Conservation (phyloP, 2,113 vertebrate species). For the Callospermophilus lateralis region DNA sequence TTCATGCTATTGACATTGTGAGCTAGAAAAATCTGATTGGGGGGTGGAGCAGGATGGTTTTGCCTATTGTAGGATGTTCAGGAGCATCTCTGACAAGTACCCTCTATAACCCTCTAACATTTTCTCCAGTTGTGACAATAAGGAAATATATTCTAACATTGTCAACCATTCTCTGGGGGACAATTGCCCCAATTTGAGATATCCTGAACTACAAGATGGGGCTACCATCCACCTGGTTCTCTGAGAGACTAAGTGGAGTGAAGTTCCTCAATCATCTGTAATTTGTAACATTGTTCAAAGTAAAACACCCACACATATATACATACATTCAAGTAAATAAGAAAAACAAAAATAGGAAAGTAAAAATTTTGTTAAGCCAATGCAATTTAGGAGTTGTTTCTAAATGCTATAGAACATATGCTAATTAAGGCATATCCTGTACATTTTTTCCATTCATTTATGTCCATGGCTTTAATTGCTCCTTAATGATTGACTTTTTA, state of each 20-base stretch:
- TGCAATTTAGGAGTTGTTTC: neutral
- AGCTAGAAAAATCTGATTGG: neutral
- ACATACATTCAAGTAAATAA: neutral
- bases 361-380: neutral
- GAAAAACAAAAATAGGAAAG: neutral
- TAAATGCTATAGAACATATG: fast-evolving
- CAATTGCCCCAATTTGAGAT: neutral
- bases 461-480: neutral
- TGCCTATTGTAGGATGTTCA: neutral
- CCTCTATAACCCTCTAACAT: neutral
- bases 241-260: neutral
- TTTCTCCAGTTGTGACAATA: neutral
- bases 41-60: neutral
- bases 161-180: neutral
- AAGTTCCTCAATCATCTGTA: neutral
- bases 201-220: neutral
- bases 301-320: fast-evolving
- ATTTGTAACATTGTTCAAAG: neutral
- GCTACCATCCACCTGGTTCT: neutral
- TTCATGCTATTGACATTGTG: neutral
- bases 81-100: neutral
- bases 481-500: neutral
- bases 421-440: neutral
- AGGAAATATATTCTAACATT: neutral
- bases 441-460: neutral